Evolutionary conservation across 2,888 invertebrate species (phyloP), one percentile per base, ranked within the genome.

Genomic region (Stramonita haemastoma): DNA sequence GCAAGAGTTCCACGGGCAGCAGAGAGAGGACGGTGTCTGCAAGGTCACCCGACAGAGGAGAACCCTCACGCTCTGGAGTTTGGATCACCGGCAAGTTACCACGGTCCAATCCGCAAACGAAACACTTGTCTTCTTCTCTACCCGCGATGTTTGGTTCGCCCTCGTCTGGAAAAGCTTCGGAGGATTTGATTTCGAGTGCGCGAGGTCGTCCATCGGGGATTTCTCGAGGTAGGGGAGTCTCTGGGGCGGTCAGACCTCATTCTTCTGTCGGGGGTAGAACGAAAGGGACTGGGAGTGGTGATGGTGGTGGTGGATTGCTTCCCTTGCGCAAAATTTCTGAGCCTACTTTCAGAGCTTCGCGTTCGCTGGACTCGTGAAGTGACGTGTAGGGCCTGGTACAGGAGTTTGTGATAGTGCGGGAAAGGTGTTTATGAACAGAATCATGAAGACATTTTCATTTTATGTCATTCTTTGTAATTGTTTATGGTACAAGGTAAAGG

Each of bases 1-100:
- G 92, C n/a, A 90, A 89, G 57, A 91, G 91, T 81, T 88, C 86
- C 66, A 89, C 88, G 91, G 92, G 91, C 60, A 93, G 87, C 79
- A 60, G 60, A 60, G 60, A 60, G 60, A 15, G 60, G 15, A 22
- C 60, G 1, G 22, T 60, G 6, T 60, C 60, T 15, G 60, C 60
- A 60, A 4, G 60, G 15, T 15, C 60, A 60, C 60, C 60, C 60
- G 22, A 22, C 4, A 15, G 60, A 15, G 60, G 22, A 34, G 77
- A 32, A 79, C 13, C 32, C 15, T 32, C 13, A 32, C 32, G 32
- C 32, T 29, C 13, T 1, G 34, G 77, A 19, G 4, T 4, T 13
- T 15, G 13, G 13, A 32, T 34, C 77, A 79, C 15, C 34, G 15
- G 32, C 77, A 79, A 79, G 17, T 46, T 46, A 46, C n/a, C n/a